Evolutionary conservation across 2,888 invertebrate genomes (phyloP).

Genomic region (Metopia argyrocephala): DNA sequence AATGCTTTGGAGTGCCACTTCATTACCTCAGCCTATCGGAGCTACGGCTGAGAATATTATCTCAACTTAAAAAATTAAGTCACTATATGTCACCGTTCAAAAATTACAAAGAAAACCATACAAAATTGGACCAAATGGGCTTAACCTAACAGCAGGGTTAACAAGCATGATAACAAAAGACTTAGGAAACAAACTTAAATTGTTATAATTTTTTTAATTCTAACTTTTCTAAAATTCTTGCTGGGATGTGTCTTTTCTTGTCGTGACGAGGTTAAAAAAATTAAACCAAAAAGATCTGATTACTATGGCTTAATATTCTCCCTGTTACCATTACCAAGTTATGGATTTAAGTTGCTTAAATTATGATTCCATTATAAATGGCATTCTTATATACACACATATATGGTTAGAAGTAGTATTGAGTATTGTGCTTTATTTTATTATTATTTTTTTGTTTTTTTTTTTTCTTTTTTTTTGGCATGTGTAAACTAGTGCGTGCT

Average conservation of each 20-base stretch:
- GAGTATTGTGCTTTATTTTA: too few species aligned
- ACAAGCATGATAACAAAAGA: not conserved
- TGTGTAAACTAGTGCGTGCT: not conserved
- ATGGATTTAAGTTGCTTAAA: conserved; percentile 43
- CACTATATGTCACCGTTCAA: too few species aligned
- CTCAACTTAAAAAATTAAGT: too few species aligned
- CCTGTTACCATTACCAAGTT: not conserved
- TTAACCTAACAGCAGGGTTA: not conserved
- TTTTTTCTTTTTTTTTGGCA: not conserved
- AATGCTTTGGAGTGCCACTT: too few species aligned
- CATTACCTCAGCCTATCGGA: too few species aligned
- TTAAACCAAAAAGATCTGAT: conserved; percentile 20
- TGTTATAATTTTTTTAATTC: not conserved
- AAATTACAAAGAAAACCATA: too few species aligned
- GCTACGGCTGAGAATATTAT: too few species aligned
- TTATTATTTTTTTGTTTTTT: not conserved
- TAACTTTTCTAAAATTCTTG: too few species aligned
- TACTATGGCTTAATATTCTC: conserved; percentile 42
- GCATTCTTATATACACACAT: conserved; percentile 64
- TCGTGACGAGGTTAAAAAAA: conserved; percentile 7
- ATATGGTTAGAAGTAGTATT: conserved; percentile 25
- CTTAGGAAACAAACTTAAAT: conserved; percentile 1
- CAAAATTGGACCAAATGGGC: too few species aligned
- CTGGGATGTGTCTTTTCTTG: not conserved
- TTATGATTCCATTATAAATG: conserved; percentile 72